These are phyloP conservation scores for Aphidius ervi DNA, from an alignment of 1,140 invertebrate species.

Conservation along the genomic window DNA sequence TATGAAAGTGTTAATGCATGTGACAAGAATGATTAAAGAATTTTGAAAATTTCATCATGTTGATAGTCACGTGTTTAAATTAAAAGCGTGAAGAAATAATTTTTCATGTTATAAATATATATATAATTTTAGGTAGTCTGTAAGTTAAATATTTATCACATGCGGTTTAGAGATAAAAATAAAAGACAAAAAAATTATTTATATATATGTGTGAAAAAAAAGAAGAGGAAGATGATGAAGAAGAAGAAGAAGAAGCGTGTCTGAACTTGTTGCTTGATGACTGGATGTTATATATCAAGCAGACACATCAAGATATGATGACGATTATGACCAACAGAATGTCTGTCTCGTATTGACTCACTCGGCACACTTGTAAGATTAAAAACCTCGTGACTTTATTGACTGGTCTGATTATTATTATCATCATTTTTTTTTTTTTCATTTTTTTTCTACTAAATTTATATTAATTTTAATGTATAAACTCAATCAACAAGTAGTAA, in stretches of 20 bases:
- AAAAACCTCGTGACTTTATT: slow-evolving; percentile 4
- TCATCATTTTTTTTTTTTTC: not conserved
- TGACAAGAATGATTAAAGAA: no score
- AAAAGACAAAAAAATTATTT: not conserved
- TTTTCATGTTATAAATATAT: no score
- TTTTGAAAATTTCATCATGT: no score
- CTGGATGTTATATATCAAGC: not conserved
- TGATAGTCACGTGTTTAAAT: no score
- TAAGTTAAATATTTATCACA: no score
- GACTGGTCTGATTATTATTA: not conserved
- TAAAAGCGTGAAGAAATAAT: no score
- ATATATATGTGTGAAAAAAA: not conserved
- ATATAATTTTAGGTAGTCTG: no score
- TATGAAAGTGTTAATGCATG: no score
- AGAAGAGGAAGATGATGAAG: not conserved
- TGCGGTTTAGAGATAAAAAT: no score
- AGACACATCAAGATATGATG: slow-evolving; percentile 5
- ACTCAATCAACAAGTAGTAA: not conserved
- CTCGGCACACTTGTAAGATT: not conserved
- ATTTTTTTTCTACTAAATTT: not conserved
- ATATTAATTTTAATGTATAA: not conserved
- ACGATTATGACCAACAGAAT: slow-evolving; percentile 4
- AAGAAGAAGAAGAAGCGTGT: slow-evolving; percentile 1
- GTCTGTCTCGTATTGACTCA: not conserved
- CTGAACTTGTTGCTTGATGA: no score